A percentile compares a stretch with the other conserved stretches of the same genome.
Evolutionary conservation across 2,888 invertebrate genomes (phyloP).

Genomic region (Leucozona laternaria): DNA sequence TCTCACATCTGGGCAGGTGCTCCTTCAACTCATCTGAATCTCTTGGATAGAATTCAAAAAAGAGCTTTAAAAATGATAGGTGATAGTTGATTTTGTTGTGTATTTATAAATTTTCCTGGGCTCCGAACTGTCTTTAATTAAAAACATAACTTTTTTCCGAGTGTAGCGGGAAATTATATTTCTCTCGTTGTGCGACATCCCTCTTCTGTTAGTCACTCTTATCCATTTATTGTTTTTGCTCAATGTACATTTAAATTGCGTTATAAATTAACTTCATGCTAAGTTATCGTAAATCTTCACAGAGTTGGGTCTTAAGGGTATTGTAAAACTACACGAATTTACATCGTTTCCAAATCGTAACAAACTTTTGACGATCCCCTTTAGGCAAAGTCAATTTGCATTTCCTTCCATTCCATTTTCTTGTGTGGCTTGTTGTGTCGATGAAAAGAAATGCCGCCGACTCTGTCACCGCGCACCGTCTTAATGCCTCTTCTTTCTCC

Average conservation of each 20-base stretch:
- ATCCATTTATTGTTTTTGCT: constrained; percentile 1
- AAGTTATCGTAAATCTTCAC: neutral
- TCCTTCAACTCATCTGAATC: too few species aligned
- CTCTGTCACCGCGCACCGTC: neutral
- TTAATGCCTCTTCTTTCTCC: neutral
- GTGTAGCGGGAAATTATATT: neutral
- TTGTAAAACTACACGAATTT: neutral
- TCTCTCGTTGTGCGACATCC: neutral
- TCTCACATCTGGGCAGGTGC: too few species aligned
- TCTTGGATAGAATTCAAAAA: too few species aligned
- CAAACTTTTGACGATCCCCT: constrained; percentile 12
- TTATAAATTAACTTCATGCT: constrained; percentile 11
- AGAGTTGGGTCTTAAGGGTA: neutral
- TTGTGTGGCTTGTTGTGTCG: neutral
- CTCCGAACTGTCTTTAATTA: too few species aligned
- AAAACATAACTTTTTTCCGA: neutral
- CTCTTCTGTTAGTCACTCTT: too few species aligned
- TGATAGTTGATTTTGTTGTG: too few species aligned
- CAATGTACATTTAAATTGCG: neutral
- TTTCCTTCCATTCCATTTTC: constrained; percentile 23
- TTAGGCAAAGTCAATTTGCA: constrained; percentile 23
- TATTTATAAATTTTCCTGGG: too few species aligned
- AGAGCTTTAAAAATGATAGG: too few species aligned
- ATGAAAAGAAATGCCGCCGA: constrained; percentile 9
- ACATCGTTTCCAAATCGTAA: constrained; percentile 20